phyloP scores from a whole-genome alignment of 2,113 vertebrate species.

The Eudyptes chrysolophus region DNA sequence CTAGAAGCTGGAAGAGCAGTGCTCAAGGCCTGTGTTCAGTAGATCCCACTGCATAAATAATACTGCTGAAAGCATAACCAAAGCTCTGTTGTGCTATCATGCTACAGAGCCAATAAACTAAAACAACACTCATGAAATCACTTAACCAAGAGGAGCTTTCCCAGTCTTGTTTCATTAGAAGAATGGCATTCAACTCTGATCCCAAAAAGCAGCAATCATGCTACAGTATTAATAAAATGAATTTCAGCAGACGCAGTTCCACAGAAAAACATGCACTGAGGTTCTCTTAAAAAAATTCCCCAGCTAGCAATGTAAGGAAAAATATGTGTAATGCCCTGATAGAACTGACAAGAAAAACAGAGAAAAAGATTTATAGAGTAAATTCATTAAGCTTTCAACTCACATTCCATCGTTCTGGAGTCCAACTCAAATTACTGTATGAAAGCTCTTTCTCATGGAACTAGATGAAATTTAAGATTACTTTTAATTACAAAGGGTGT shows the following conservation, averaged over 20 bases:
- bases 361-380: slow-evolving; percentile 70
- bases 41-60: slow-evolving; percentile 27
- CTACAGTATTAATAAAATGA: slow-evolving; percentile 19
- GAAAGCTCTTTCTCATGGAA: slow-evolving; percentile 69
- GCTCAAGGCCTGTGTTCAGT: background rate
- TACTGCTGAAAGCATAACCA: background rate
- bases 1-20: background rate
- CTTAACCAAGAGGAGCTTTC: slow-evolving; percentile 50
- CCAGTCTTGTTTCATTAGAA: slow-evolving; percentile 31
- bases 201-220: slow-evolving; percentile 30
- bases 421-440: slow-evolving; percentile 66
- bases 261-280: slow-evolving; percentile 3
- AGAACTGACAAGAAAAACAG: slow-evolving; percentile 66
- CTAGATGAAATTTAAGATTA: slow-evolving; percentile 74
- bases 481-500: slow-evolving; percentile 76
- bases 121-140: slow-evolving; percentile 38
- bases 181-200: slow-evolving; percentile 23
- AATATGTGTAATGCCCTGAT: slow-evolving; percentile 64
- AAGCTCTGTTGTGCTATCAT: background rate
- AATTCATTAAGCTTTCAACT: slow-evolving; percentile 69
- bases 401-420: slow-evolving; percentile 59
- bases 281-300: slow-evolving; percentile 44
- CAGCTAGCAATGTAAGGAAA: slow-evolving; percentile 54
- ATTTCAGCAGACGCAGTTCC: background rate
- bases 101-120: slow-evolving; percentile 49